Base-by-base conservation (phyloP, 2,113 vertebrate species). In the Clarias batrachus region DNA sequence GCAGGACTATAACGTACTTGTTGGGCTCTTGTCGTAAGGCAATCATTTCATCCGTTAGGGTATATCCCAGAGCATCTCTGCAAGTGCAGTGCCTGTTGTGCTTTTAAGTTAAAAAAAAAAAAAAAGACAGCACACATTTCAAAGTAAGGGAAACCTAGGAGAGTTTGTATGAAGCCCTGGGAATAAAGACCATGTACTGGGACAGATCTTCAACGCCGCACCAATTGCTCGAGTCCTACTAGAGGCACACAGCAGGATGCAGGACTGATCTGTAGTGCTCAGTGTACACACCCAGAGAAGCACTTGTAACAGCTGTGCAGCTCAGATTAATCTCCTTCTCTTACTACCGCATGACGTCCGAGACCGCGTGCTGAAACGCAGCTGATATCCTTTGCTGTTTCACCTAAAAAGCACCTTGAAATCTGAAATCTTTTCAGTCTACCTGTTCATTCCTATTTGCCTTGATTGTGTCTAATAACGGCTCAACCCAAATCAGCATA, bases 401-500 rank as follows among this genome's bases (percentile, higher is more conserved):
- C n/a, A 27, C 77, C 16, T 79, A n/a, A 66, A 71, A 21, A 85
- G 17, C 23, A 59, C n/a, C 10, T n/a, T 52, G 66, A 52, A 37
- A 73, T 73, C 33, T 52, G 10, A 71, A 37, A 73, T 74, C 25
- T 57, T 52, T 30, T 78, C 62, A 62, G 48, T 59, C 62, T 78
- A 85, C 78, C 85, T 85, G 65, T 48, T 84, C 33, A 59, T 57
- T 76, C 66, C 33, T 74, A 71, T 81, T 81, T 41, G 70, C 82
- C 59, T 74, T 82, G 80, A 87, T 83, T 77, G 25, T 73, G 71
- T 82, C 71, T 57, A 86, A 86, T 71, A 83, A 77, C 27, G 84
- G 56, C 37, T 83, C 79, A 65, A 59, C 30, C 59, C 60, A 71
- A 85, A 86, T 89, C 79, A 86, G 81, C 88, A 85, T 87, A 89